Conservation (phyloP, 1,140 invertebrate genomes). For the Drosophila parvula region DNA sequence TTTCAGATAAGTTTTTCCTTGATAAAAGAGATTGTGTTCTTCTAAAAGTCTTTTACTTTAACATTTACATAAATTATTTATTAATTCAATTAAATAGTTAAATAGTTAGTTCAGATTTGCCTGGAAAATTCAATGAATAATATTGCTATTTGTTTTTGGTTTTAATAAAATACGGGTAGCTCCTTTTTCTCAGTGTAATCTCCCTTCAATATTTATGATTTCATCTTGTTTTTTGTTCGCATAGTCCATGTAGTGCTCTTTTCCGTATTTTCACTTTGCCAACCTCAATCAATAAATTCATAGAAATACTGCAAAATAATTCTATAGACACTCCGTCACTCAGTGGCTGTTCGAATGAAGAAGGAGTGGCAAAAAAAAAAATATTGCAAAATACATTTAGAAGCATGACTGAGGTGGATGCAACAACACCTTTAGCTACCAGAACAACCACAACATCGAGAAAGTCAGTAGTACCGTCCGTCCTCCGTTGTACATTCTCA, state of each 20-base stretch:
- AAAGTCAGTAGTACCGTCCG: constrained; percentile 15
- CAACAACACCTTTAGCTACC: constrained; percentile 36
- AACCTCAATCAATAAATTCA: constrained; percentile 70
- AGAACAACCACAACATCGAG: constrained; percentile 6
- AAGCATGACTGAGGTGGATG: constrained; percentile 40
- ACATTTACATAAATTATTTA: neutral
- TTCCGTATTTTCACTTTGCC: constrained; percentile 41
- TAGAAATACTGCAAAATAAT: constrained; percentile 63
- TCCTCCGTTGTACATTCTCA: constrained; percentile 19
- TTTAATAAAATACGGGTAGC: neutral
- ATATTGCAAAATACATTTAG: constrained; percentile 42
- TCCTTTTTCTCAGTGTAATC: constrained; percentile 17
- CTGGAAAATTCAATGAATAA: no score
- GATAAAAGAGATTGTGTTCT: no score
- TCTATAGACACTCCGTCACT: constrained; percentile 46
- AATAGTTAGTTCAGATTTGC: no score
- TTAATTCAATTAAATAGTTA: no score
- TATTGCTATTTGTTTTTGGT: no score
- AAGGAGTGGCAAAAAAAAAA: constrained; percentile 14
- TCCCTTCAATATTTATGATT: constrained; percentile 32
- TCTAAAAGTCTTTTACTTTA: neutral
- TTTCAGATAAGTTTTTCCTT: no score
- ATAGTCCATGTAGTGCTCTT: constrained; percentile 8
- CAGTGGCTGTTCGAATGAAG: neutral
- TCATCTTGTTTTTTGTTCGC: constrained; percentile 19